Evolutionary conservation across 2,888 invertebrate species (phyloP), one percentile per base, ranked within the genome.

Genomic region (Merodon equestris): DNA sequence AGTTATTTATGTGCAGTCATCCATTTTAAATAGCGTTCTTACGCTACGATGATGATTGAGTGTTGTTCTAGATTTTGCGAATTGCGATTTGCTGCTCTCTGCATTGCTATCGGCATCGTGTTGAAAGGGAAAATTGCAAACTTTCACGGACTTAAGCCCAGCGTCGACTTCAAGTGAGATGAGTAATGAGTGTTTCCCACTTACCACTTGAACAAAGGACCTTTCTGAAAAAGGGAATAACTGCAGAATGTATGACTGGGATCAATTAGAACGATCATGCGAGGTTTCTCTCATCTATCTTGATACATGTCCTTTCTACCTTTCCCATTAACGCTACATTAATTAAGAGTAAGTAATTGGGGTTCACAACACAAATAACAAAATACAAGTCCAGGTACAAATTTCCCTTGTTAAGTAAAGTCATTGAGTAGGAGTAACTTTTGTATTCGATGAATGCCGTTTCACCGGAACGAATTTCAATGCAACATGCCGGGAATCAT

Each of bases 1-100:
- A 79, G 73, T 79, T 79, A 79, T 79, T 79, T 79, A 79, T 79
- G 77, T 79, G 73, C 77, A 79, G 73, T 79, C 77, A 79, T 79
- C 73, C 77, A 79, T 79, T 79, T 79, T 79, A 79, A 79, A 79
- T 73, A 73, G 77, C 77, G 67, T 79, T 79, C 77, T 73, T 73
- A 73, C 73, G 68, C 67, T 72, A 79, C 66, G 63, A 64, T 73
- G 77, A 72, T 73, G 77, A 79, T 79, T 79, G 73, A 79, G 77
- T 79, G 73, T 67, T 79, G 77, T 73, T 60, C 60, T 73, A 51
- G 67, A 68, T 79, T 66, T n/a, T 77, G 45, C 54, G 27, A 27
- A 27, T 27, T 27, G 27, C 27, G 27, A 27, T 27, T 27, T 27
- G 7, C 53, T 60, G 73, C 53, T 42, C 60, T 58, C 54, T 64